A percentile compares a stretch with the other conserved stretches of the same genome.
Conservation (phyloP, 1,140 invertebrate species). For the Brachionus rotundiformis region DNA sequence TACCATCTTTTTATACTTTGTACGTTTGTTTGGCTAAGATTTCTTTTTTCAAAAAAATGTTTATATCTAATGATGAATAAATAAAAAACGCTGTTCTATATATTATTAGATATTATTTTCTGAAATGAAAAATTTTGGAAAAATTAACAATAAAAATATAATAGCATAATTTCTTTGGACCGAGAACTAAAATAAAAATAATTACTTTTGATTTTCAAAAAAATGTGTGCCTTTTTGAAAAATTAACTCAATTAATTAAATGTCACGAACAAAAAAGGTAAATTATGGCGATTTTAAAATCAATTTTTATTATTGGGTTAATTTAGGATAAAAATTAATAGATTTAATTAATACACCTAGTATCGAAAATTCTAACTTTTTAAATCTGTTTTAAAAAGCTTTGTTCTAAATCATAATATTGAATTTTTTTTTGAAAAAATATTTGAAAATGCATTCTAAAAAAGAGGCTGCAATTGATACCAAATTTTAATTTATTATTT, state of each 20-base stretch:
- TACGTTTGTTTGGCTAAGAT: background rate
- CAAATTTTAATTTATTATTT: background rate
- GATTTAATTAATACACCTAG: background rate
- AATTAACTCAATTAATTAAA: background rate
- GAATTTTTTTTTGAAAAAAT: background rate
- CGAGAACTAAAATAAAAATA: background rate
- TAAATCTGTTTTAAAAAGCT: background rate
- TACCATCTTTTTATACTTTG: background rate
- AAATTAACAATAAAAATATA: no score
- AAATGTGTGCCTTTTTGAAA: background rate
- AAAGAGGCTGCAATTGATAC: background rate
- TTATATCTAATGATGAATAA: no score
- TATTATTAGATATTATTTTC: no score
- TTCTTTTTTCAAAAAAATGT: no score
- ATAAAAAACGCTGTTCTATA: no score
- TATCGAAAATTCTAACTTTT: background rate
- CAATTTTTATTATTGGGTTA: background rate
- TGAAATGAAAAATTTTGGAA: no score
- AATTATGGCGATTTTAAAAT: background rate
- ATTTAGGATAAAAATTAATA: background rate
- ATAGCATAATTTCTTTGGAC: no score
- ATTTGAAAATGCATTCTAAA: background rate
- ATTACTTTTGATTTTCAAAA: background rate
- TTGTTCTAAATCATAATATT: background rate
- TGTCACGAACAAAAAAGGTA: background rate